These are phyloP conservation scores for Drosophila setosimentum DNA, from an alignment of 2,888 invertebrate genomes.

Conservation along the genomic window DNA sequence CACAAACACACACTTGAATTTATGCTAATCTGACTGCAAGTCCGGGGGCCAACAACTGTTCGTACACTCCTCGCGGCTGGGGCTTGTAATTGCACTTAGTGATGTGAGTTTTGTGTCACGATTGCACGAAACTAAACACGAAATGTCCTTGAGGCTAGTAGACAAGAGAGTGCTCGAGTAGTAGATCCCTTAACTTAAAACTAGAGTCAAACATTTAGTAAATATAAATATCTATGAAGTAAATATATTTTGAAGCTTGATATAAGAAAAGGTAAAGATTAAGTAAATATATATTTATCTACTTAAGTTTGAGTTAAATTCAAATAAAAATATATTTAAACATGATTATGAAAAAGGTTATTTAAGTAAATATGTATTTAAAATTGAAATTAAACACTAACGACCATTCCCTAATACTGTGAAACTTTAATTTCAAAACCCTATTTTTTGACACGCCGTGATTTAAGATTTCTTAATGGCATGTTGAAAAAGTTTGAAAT, in stretches of 20 bases:
- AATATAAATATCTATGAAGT: too few species aligned
- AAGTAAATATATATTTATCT: background rate
- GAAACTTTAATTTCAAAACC: background rate
- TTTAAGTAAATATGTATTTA: background rate
- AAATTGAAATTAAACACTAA: background rate
- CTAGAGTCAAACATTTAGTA: background rate
- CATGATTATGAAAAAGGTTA: background rate
- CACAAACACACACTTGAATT: conserved; percentile 60
- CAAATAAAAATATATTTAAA: background rate
- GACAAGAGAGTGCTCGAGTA: background rate
- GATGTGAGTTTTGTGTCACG: conserved; percentile 44
- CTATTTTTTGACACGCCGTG: background rate
- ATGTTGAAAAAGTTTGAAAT: background rate
- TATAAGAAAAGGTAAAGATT: background rate
- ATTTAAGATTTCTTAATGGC: background rate
- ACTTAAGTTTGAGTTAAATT: background rate
- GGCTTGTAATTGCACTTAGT: conserved; percentile 15
- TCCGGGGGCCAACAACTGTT: conserved; percentile 62
- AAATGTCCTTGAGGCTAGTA: background rate
- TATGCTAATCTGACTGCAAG: conserved; percentile 71
- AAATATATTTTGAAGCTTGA: background rate
- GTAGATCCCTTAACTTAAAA: background rate
- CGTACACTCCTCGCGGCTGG: conserved; percentile 56
- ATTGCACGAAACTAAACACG: background rate
- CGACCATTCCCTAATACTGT: background rate